Conservation (phyloP, 2,113 vertebrate species). For the Furnarius figulus region DNA sequence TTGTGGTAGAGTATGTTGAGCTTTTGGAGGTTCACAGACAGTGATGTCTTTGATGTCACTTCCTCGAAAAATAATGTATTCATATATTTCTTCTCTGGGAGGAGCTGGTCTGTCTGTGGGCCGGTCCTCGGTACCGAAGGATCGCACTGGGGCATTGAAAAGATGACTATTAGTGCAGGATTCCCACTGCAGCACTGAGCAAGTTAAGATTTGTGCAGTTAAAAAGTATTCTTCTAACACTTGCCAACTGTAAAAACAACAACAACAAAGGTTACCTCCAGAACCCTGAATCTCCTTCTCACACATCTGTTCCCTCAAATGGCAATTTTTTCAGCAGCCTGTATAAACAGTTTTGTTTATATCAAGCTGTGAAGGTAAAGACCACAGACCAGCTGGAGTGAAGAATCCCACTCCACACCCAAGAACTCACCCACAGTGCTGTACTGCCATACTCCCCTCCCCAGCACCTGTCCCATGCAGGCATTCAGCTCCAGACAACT, state of each 20-base stretch:
- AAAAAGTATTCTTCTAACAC: background rate
- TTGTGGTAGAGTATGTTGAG: constrained; percentile 87
- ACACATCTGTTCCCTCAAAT: constrained; percentile 28
- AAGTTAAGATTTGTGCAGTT: background rate
- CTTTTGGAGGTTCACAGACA: constrained; percentile 89
- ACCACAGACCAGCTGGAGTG: background rate
- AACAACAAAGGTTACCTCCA: background rate
- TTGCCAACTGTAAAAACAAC: background rate
- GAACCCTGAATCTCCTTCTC: background rate
- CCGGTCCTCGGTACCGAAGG: constrained; percentile 93
- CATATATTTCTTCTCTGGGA: constrained; percentile 92
- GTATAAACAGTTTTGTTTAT: constrained; percentile 40
- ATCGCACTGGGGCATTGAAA: constrained; percentile 79
- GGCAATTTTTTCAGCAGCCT: background rate
- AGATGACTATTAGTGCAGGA: background rate
- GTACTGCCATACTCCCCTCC: background rate
- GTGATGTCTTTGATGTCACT: constrained; percentile 96
- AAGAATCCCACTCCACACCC: background rate
- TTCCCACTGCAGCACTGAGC: background rate
- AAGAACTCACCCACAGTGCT: background rate
- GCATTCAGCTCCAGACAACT: background rate
- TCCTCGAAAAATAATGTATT: constrained; percentile 96
- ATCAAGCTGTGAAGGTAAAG: constrained; percentile 42
- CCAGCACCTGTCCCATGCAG: background rate
- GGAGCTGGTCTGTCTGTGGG: constrained; percentile 90